These are phyloP conservation scores for Orthosia gracilis DNA, from an alignment of 2,888 invertebrate species.

Conservation along the genomic window DNA sequence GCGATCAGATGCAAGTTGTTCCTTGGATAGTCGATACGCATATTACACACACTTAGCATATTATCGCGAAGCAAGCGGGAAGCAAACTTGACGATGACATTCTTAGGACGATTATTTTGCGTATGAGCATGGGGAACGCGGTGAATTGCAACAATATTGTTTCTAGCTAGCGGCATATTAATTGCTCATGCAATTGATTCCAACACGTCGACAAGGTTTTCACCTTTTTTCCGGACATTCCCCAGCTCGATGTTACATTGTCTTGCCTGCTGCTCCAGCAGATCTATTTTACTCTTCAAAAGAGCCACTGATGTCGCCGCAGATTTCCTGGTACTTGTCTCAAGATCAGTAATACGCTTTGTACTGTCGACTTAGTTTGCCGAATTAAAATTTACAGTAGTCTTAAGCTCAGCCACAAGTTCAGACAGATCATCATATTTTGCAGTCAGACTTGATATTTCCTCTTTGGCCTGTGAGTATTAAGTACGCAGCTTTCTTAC, in stretches of 20 bases:
- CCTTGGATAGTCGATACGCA: too few species aligned
- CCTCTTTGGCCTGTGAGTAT: background rate
- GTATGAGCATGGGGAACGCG: conserved; percentile 20
- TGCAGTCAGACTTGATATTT: too few species aligned
- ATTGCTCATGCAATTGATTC: conserved; percentile 3
- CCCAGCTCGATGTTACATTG: conserved; percentile 23
- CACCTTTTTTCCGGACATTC: conserved; percentile 22
- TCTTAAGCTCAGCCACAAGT: too few species aligned
- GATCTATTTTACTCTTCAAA: conserved; percentile 12
- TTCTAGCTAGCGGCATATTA: background rate
- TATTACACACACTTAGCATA: too few species aligned
- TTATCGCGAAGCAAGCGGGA: background rate
- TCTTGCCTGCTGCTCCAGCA: conserved; percentile 17
- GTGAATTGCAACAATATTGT: conserved; percentile 6
- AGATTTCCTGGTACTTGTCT: background rate
- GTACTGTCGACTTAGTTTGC: too few species aligned
- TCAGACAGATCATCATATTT: too few species aligned
- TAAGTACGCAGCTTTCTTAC: too few species aligned
- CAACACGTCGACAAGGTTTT: conserved; percentile 1
- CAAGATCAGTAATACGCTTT: too few species aligned
- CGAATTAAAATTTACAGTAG: too few species aligned
- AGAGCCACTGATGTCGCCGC: background rate
- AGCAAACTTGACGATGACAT: conserved; percentile 12
- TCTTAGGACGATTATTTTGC: too few species aligned
- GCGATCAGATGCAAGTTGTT: too few species aligned